phyloP scores from a whole-genome alignment of 2,113 vertebrate species.

The Phrynosoma platyrhinos region DNA sequence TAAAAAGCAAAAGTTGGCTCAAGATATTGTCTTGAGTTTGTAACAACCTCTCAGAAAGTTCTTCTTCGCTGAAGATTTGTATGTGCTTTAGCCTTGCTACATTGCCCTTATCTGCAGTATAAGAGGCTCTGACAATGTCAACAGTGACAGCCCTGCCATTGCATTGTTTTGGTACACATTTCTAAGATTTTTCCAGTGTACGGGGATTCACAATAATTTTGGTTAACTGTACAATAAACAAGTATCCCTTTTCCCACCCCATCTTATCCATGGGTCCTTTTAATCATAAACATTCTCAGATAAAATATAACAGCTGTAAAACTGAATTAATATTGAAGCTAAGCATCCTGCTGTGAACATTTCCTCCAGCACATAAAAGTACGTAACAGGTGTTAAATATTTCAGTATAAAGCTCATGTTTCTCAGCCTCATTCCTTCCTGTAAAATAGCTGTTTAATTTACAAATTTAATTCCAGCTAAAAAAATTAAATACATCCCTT shows the following conservation, averaged over 20 bases:
- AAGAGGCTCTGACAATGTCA: neutral
- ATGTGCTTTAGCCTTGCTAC: neutral
- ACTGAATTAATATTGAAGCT: slow-evolving; percentile 11
- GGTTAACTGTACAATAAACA: neutral
- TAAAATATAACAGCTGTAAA: neutral
- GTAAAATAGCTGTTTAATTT: slow-evolving; percentile 55
- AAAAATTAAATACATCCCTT: slow-evolving; percentile 58
- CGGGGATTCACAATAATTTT: neutral
- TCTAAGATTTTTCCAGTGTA: no score
- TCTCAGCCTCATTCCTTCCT: slow-evolving; percentile 36
- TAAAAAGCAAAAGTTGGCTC: neutral
- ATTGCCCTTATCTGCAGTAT: neutral
- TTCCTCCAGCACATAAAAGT: slow-evolving; percentile 35
- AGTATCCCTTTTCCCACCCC: neutral
- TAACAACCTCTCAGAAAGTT: neutral
- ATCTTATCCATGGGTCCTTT: neutral
- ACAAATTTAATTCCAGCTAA: slow-evolving; percentile 37
- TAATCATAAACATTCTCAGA: neutral
- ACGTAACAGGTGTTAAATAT: neutral
- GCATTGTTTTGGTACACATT: neutral
- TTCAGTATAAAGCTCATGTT: slow-evolving; percentile 22
- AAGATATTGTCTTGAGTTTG: neutral
- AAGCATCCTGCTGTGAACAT: neutral
- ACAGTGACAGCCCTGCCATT: neutral
- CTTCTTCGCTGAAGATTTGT: neutral